Conservation (phyloP, 2,888 invertebrate species). For the Heliothis peltigera region DNA sequence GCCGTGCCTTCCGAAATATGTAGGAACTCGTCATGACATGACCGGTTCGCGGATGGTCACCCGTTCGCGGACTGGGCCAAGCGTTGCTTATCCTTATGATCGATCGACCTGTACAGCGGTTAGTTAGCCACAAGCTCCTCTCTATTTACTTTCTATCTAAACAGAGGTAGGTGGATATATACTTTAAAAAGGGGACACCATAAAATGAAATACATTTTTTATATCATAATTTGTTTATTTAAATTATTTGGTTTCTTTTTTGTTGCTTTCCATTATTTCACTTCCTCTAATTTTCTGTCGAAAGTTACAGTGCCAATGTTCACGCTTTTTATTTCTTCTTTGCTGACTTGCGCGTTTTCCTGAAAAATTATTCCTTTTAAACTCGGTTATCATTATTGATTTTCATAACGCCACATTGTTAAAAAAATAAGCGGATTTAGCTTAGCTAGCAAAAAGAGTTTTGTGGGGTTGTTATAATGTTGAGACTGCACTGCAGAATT, state of each 20-base stretch:
- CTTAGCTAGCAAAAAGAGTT: neutral
- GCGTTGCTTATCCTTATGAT: no score
- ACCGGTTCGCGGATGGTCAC: no score
- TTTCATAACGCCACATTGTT: constrained; percentile 2
- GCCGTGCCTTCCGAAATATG: no score
- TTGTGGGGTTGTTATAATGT: no score
- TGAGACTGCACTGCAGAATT: no score
- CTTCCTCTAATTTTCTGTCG: constrained; percentile 86
- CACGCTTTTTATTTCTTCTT: constrained; percentile 86
- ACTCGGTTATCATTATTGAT: constrained; percentile 14
- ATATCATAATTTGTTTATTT: constrained; percentile 53
- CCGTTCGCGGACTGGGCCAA: no score
- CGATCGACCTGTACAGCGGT: no score
- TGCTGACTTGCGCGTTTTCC: constrained; percentile 79
- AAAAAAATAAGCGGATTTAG: constrained; percentile 8
- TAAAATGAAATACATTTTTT: constrained; percentile 9
- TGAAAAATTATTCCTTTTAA: constrained; percentile 64
- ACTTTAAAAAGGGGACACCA: neutral
- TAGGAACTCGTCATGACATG: no score
- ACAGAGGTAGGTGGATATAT: neutral
- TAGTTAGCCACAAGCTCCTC: no score
- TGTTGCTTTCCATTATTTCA: constrained; percentile 69
- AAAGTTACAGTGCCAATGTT: constrained; percentile 86
- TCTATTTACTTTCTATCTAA: neutral
- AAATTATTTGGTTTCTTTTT: constrained; percentile 46